Evolutionary conservation across 2,113 vertebrate genomes (phyloP).

Genomic region (Nothobranchius kuhntae): DNA sequence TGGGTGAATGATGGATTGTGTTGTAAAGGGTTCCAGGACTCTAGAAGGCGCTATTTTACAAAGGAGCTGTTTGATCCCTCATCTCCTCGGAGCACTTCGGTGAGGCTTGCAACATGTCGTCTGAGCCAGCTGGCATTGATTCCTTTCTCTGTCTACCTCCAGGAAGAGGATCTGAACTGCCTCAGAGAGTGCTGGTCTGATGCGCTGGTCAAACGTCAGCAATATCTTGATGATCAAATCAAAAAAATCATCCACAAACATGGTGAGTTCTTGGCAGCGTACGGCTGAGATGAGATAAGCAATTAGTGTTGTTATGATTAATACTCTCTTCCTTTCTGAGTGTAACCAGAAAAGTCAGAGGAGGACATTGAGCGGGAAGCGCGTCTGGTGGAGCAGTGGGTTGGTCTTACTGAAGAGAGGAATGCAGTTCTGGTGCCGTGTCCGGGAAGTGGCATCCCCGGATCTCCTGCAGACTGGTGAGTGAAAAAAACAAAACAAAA

Average conservation of each 20-base stretch:
- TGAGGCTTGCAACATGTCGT: not conserved
- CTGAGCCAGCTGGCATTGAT: conserved; percentile 33
- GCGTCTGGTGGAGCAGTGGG: conserved; percentile 95
- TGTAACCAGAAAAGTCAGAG: conserved; percentile 87
- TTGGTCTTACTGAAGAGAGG: conserved; percentile 95
- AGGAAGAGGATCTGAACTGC: conserved; percentile 97
- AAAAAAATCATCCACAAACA: conserved; percentile 96
- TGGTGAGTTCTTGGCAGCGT: conserved; percentile 70
- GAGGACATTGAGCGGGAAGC: conserved; percentile 93
- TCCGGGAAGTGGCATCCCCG: conserved; percentile 92
- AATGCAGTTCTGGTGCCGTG: conserved; percentile 94
- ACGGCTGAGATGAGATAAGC: too few species aligned
- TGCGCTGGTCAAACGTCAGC: conserved; percentile 91
- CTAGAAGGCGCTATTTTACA: too few species aligned
- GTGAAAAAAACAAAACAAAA: not conserved
- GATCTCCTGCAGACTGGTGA: conserved; percentile 93
- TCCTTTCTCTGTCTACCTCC: conserved; percentile 39
- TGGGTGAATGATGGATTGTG: too few species aligned
- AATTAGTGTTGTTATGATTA: not conserved
- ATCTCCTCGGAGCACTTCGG: not conserved
- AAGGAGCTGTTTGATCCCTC: conserved; percentile 2
- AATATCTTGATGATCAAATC: conserved; percentile 97
- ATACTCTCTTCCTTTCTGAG: not conserved
- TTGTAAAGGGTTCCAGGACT: too few species aligned
- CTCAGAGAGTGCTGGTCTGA: conserved; percentile 96